Evolutionary conservation across 2,888 invertebrate species (phyloP), one percentile per base, ranked within the genome.

Genomic region (Sinhomidia bicolor): DNA sequence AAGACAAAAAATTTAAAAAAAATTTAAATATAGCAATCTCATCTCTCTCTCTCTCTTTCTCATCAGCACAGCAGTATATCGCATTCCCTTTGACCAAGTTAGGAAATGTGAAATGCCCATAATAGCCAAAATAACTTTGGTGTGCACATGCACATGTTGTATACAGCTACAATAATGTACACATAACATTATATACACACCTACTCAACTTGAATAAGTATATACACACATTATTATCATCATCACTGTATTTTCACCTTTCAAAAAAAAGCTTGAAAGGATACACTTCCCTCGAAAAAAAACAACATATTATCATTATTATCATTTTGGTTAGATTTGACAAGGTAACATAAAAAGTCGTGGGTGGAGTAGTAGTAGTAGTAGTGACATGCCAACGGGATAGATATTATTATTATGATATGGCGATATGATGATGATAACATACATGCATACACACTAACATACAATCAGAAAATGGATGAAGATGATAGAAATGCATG

Each of bases 101-200:
- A 65, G 65, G 65, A 29, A 65, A 65, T 32, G 65, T 65, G 65
- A 65, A 65, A 65, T 65, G 65, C 32, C 65, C 65, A 65, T 65
- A 60, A 60, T 60, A 60, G 60, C 60, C 26, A 60, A 23, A 51
- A 51, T 60, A 60, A 26, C 26, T 60, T 60, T 54, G 7, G 54
- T 54, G n/a, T 51, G 51, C 9, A 51, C 14, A 2, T 51, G 12
- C 14, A n/a, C n/a, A n/a, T n/a, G n/a, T n/a, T n/a, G n/a, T n/a
- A n/a, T n/a, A n/a, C n/a, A n/a, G n/a, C n/a, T n/a, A n/a, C n/a
- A n/a, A n/a, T n/a, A n/a, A n/a, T n/a, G n/a, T n/a, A n/a, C n/a
- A n/a, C n/a, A n/a, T n/a, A n/a, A n/a, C n/a, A n/a, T n/a, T n/a
- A n/a, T n/a, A n/a, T n/a, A n/a, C n/a, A n/a, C n/a, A n/a, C n/a